Evolutionary conservation across 1,140 invertebrate species (phyloP).

Genomic region (Theocolax elegans): DNA sequence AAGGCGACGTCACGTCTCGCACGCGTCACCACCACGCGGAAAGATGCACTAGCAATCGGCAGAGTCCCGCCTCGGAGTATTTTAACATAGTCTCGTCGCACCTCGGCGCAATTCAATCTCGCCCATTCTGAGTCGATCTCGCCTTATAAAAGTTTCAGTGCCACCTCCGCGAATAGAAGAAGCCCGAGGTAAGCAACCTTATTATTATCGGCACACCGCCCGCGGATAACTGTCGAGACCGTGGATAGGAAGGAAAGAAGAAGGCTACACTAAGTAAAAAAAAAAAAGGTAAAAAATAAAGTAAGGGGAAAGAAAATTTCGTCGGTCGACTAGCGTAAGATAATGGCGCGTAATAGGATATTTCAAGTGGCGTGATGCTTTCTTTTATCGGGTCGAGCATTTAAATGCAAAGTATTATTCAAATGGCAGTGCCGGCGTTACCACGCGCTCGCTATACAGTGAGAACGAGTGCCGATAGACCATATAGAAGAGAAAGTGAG

Average conservation of each 20-base stretch:
- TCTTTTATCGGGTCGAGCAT: conserved; percentile 62
- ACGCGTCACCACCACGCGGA: too few species aligned
- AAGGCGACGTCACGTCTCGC: too few species aligned
- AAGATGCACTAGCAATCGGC: too few species aligned
- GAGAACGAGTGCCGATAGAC: too few species aligned
- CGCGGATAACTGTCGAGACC: conserved; percentile 14
- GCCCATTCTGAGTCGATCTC: conserved; percentile 11
- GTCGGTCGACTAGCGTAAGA: conserved; percentile 41
- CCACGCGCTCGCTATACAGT: conserved; percentile 6
- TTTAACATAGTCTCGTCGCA: conserved; percentile 8
- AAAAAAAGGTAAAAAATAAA: not conserved
- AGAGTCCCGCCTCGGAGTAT: too few species aligned
- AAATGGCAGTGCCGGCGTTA: conserved; percentile 51
- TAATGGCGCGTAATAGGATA: conserved; percentile 63
- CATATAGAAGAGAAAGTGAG: not conserved
- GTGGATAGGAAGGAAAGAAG: not conserved
- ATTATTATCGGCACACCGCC: conserved; percentile 17
- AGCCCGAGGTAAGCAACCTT: conserved; percentile 28
- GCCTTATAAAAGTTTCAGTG: conserved; percentile 38
- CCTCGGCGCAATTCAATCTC: conserved; percentile 25
- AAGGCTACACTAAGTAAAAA: not conserved
- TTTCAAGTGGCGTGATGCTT: conserved; percentile 60
- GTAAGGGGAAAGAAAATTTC: conserved; percentile 4
- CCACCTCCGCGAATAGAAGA: not conserved
- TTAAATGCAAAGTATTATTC: conserved; percentile 67